These are phyloP conservation scores for Anseranas semipalmata DNA, from an alignment of 2,113 vertebrate genomes.

Conservation along the genomic window DNA sequence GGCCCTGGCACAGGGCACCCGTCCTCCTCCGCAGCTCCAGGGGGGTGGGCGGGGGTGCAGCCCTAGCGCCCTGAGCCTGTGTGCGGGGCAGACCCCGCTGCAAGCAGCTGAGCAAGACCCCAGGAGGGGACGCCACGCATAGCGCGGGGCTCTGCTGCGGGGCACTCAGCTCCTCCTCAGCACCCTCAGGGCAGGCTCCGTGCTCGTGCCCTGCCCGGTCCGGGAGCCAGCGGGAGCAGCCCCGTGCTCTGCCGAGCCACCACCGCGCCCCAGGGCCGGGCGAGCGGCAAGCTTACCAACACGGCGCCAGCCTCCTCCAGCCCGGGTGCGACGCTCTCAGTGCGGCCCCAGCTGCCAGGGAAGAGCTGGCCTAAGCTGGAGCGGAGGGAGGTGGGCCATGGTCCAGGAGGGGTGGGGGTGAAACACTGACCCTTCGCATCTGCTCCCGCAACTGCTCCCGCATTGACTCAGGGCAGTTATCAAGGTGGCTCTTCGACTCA, in stretches of 20 bases:
- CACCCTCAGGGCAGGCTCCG: not conserved
- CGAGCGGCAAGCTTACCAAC: conserved; percentile 41
- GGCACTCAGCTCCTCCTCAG: not conserved
- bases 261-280: not conserved
- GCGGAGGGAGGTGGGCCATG: conserved; percentile 52
- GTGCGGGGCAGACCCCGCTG: not conserved
- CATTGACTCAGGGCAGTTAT: conserved; percentile 96
- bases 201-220: not conserved
- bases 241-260: not conserved
- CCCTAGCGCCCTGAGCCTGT: not conserved
- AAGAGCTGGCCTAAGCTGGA: conserved; percentile 51
- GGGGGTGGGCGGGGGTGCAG: not conserved
- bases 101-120: not conserved
- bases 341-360: not conserved
- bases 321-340: not conserved
- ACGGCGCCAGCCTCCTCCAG: conserved; percentile 41
- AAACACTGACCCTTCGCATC: conserved; percentile 94
- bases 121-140: not conserved
- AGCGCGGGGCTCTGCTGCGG: not conserved
- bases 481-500: conserved; percentile 94
- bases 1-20: not conserved
- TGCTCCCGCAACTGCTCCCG: conserved; percentile 94
- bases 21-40: not conserved
- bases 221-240: not conserved
- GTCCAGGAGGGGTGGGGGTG: conserved; percentile 59